Conservation (phyloP, 2,797 vertebrate genomes). For the Capromys pilorides region DNA sequence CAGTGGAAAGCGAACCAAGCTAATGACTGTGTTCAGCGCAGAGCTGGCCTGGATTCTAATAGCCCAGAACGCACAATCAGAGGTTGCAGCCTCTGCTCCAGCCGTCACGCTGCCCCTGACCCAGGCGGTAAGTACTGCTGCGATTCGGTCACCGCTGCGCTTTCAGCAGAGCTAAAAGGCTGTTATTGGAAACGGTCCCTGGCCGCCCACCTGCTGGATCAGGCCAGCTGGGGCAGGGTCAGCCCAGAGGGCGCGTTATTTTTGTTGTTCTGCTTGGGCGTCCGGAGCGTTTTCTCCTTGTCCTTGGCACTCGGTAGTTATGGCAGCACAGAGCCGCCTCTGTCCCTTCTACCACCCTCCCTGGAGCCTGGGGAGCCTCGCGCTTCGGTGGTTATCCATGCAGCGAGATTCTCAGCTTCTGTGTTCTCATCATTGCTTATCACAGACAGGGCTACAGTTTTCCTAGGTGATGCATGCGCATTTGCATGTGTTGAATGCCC, state of each 20-base stretch:
- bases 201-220: constrained; percentile 37
- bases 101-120: constrained; percentile 55
- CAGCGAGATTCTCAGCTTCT: neutral
- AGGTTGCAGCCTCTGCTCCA: neutral
- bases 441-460: neutral
- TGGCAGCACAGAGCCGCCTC: neutral
- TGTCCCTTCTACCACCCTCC: constrained; percentile 11
- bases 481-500: neutral
- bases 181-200: constrained; percentile 61
- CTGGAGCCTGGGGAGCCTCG: neutral
- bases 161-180: neutral
- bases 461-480: accelerated
- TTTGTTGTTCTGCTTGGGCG: constrained; percentile 34
- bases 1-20: neutral
- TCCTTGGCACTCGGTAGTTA: neutral
- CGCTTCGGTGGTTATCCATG: neutral
- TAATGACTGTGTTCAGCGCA: neutral
- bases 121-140: neutral
- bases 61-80: constrained; percentile 1
- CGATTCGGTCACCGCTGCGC: constrained; percentile 22
- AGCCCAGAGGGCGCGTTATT: neutral
- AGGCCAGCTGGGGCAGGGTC: neutral
- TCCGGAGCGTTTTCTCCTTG: neutral
- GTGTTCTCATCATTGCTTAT: neutral
- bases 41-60: neutral